Conservation (phyloP, 2,888 invertebrate genomes). For the Epirrhoe tristata region DNA sequence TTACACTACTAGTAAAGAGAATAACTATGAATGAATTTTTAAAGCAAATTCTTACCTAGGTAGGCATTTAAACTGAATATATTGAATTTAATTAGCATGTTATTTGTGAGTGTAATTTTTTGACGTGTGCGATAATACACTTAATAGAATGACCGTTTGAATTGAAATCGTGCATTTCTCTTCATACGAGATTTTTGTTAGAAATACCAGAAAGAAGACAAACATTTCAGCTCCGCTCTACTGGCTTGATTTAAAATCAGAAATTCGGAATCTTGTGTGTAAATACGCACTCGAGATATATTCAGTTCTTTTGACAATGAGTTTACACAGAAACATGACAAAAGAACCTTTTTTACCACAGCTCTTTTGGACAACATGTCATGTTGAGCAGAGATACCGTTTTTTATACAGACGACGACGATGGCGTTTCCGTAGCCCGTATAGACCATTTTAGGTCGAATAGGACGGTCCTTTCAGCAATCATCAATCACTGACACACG, state of each 20-base stretch:
- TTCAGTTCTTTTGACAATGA: slow-evolving; percentile 53
- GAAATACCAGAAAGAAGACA: slow-evolving; percentile 3
- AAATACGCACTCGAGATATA: slow-evolving; percentile 34
- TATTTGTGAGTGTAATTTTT: too few relatives aligned
- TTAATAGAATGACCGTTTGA: not conserved
- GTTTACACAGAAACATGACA: slow-evolving; percentile 55
- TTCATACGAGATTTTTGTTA: slow-evolving; percentile 11
- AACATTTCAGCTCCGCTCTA: slow-evolving; percentile 10
- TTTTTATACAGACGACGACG: slow-evolving; percentile 43
- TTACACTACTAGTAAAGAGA: not conserved
- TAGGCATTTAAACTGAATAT: not conserved
- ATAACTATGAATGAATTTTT: not conserved
- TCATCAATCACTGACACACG: slow-evolving; percentile 70
- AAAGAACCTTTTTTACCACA: slow-evolving; percentile 51
- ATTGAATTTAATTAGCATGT: too few relatives aligned
- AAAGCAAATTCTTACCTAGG: too few relatives aligned
- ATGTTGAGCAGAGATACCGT: slow-evolving; percentile 42
- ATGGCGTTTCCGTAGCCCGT: slow-evolving; percentile 40
- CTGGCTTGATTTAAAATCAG: slow-evolving; percentile 18
- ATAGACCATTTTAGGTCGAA: slow-evolving; percentile 52
- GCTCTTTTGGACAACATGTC: slow-evolving; percentile 48
- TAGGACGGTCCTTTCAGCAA: slow-evolving; percentile 53
- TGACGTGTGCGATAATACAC: too few relatives aligned
- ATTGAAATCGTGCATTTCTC: slow-evolving; percentile 2
- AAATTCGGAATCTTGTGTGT: slow-evolving; percentile 24